Evolutionary conservation across 92 coral and sea anemone genomes (phyloP).

Genomic region (Epizoanthus stellaris): DNA sequence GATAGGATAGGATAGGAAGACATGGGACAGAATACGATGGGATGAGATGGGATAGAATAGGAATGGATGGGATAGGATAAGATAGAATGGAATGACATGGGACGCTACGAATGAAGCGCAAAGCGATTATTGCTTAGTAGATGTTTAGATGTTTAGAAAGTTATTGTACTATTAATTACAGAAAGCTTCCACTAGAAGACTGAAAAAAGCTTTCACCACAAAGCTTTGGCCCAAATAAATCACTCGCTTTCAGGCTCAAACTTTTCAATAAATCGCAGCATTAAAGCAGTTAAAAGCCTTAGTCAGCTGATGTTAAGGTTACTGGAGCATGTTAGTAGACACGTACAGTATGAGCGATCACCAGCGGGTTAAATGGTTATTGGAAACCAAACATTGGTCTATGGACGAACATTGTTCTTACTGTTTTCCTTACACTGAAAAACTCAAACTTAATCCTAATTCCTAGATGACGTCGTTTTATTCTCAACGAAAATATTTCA

Average conservation of each 20-base stretch:
- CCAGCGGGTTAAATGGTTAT: constrained; percentile 3
- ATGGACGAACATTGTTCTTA: not conserved
- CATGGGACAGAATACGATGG: too few relatives aligned
- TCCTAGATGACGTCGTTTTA: not conserved
- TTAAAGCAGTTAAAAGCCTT: not conserved
- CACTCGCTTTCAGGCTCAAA: not conserved
- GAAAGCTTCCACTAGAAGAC: not conserved
- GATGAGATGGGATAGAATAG: too few relatives aligned
- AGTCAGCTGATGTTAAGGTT: not conserved
- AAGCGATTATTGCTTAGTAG: too few relatives aligned
- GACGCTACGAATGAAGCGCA: too few relatives aligned
- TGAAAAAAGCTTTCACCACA: not conserved
- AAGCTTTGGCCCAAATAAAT: not conserved
- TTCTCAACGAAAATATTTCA: not conserved
- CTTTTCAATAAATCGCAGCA: not conserved
- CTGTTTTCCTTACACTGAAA: not conserved
- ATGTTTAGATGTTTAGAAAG: too few relatives aligned
- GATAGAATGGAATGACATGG: too few relatives aligned
- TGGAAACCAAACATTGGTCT: constrained; percentile 40
- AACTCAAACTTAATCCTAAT: not conserved
- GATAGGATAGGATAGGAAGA: too few relatives aligned
- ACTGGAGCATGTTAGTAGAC: not conserved
- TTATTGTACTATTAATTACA: too few relatives aligned
- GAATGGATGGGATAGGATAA: too few relatives aligned
- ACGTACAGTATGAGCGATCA: not conserved